These are phyloP conservation scores for Phataginus tetradactyla DNA, from an alignment of 2,797 vertebrate genomes.

Conservation along the genomic window DNA sequence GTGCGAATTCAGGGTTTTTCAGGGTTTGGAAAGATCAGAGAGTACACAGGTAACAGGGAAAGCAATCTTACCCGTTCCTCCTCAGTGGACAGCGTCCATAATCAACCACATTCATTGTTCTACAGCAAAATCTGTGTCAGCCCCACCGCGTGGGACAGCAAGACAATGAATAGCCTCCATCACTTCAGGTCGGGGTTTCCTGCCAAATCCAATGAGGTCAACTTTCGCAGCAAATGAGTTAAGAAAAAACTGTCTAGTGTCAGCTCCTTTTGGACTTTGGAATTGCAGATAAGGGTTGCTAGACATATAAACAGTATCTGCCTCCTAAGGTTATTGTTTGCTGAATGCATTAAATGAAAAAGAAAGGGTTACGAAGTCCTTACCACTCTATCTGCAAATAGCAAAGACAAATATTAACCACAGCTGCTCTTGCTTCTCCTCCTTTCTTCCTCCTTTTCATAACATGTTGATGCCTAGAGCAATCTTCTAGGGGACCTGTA, in stretches of 20 bases:
- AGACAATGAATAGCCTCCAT: not conserved
- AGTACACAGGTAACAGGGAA: not conserved
- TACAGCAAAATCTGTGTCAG: fast-evolving
- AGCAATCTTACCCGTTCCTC: fast-evolving
- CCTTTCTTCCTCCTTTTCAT: not conserved
- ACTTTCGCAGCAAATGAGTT: not conserved
- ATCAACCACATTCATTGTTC: fast-evolving
- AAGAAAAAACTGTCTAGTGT: not conserved
- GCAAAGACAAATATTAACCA: not conserved
- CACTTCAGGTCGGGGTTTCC: not conserved
- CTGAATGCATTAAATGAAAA: not conserved
- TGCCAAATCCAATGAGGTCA: not conserved
- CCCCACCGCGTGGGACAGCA: fast-evolving
- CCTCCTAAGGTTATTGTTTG: not conserved
- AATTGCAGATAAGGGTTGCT: not conserved
- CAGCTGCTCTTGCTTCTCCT: too few relatives aligned
- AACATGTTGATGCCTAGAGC: too few relatives aligned
- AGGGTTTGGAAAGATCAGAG: not conserved
- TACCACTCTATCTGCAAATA: not conserved
- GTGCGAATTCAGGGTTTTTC: not conserved
- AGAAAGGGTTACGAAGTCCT: not conserved
- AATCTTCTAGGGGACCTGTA: not conserved
- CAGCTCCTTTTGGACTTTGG: not conserved
- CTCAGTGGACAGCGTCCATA: fast-evolving
- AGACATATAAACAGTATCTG: not conserved